These are phyloP conservation scores for Thunnus maccoyii DNA, from an alignment of 2,113 vertebrate genomes.

Conservation along the genomic window DNA sequence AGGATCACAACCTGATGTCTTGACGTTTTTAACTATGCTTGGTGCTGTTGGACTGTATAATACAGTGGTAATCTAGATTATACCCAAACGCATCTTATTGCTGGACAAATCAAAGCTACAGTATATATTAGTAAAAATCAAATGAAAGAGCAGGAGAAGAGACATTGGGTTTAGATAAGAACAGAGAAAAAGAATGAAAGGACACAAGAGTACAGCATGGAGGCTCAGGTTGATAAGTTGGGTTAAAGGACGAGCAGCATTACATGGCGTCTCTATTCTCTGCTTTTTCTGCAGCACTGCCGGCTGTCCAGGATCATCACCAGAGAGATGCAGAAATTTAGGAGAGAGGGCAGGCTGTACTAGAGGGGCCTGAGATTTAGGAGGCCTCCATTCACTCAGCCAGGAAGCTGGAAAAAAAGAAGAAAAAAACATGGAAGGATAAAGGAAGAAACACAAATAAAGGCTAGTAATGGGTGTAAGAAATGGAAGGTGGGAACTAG, in stretches of 20 bases:
- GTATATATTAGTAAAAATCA: too few species aligned
- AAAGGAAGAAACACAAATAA: constrained; percentile 5
- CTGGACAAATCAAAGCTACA: too few species aligned
- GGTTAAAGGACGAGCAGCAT: constrained; percentile 29
- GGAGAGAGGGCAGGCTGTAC: constrained; percentile 70
- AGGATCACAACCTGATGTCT: too few species aligned
- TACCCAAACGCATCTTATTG: too few species aligned
- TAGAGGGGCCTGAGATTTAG: constrained; percentile 72
- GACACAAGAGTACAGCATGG: background rate
- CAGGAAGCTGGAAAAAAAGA: constrained; percentile 76
- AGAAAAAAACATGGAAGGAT: constrained; percentile 6
- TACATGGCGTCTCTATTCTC: constrained; percentile 67
- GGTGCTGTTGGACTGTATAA: too few species aligned
- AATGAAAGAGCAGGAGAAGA: background rate
- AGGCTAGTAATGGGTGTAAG: background rate
- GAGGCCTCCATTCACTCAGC: constrained; percentile 85
- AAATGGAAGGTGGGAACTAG: background rate
- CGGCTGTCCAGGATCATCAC: constrained; percentile 43
- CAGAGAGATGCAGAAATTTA: constrained; percentile 54
- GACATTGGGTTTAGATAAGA: background rate
- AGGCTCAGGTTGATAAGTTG: background rate
- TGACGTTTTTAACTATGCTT: too few species aligned
- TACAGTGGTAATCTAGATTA: too few species aligned
- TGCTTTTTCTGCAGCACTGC: constrained; percentile 61
- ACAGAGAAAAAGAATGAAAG: background rate